Base-by-base conservation (phyloP, 2,888 invertebrate species). In the Meiosimyza decipiens region DNA sequence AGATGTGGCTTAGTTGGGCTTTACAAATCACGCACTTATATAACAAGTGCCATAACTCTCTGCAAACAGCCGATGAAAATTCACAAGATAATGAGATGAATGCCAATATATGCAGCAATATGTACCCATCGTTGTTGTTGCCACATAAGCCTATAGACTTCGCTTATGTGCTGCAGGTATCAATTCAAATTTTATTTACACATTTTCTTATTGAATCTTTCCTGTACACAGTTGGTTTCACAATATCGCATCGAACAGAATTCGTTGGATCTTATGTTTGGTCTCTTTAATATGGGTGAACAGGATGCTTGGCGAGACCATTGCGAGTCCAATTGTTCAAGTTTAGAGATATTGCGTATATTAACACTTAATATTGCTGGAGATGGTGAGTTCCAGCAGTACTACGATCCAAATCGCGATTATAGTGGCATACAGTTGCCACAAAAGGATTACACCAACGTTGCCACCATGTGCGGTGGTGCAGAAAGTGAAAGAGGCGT, bases 111-210 rank as follows among this genome's bases (percentile, higher is more conserved):
- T 93, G 93, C 83, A 92, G 92, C 80, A 95, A 95, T 81, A 92
- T 93, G 15, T 94, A 92, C 81, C 93, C 95, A 0, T 89, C 89
- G 71, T 88, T 93, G 67, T 87, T 93, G 55, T 91, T 92, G 79
- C 92, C 93, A 67, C 88, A 92, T 16, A 91, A 92, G 83, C 91
- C 91, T 77, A 89, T 95, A 40, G 92, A 94, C 6, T 89, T 94
- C 65, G 92, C 92, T 0, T 91, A 91, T 84, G 89, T 95, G 74
- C 88, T 95, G 33, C 94, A 95, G 89, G 92, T 93, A 70, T 5
- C 6, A 7, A 16, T 62, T 3, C 2, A 16, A 18, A 22, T 64
- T 59, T 16, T 22, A 15, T 28, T 16, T 18, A n/a, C 18, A 18
- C 5, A 15, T 15, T 18, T 60, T 6, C 22, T 16, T 67, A 47